Conservation (phyloP, 2,888 invertebrate species). For the Crepidodera aurea region DNA sequence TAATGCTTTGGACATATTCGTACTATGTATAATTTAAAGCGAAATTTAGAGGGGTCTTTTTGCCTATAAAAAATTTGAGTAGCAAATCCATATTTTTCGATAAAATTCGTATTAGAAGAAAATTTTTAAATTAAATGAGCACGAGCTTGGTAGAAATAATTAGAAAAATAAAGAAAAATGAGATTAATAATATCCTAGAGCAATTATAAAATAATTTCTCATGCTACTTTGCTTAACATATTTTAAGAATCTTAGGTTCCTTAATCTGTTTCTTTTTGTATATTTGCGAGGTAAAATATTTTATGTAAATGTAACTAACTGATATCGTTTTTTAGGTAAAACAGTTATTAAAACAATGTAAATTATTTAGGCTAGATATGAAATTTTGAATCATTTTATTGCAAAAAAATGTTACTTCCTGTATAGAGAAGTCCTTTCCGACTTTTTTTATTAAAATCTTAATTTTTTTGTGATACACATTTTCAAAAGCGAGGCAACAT, state of each 20-base stretch:
- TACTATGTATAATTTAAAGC: too few relatives aligned
- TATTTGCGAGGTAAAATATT: slow-evolving; percentile 27
- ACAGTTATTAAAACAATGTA: slow-evolving; percentile 27
- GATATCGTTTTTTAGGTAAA: slow-evolving; percentile 33
- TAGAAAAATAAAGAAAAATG: slow-evolving; percentile 41
- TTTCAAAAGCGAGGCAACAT: slow-evolving; percentile 34
- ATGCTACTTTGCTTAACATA: slow-evolving; percentile 34
- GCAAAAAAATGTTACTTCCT: slow-evolving; percentile 23
- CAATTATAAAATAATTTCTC: slow-evolving; percentile 33
- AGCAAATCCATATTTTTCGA: slow-evolving; percentile 19
- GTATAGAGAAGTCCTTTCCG: not conserved
- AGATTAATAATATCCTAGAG: slow-evolving; percentile 27
- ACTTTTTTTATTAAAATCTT: slow-evolving; percentile 12
- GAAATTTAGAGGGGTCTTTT: not conserved
- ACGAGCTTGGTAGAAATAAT: slow-evolving; percentile 40
- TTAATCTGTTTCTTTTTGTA: slow-evolving; percentile 25
- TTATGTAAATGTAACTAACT: slow-evolving; percentile 37
- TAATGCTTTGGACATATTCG: too few relatives aligned
- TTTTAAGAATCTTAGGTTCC: slow-evolving; percentile 34
- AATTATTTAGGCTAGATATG: slow-evolving; percentile 32
- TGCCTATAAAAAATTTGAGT: not conserved
- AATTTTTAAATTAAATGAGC: slow-evolving; percentile 23
- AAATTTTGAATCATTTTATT: slow-evolving; percentile 25
- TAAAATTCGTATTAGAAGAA: slow-evolving; percentile 15
- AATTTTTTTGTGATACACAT: slow-evolving; percentile 32